Base-by-base conservation (phyloP, 53 echinoderm and acorn worm species). In the Apostichopus leukothele region DNA sequence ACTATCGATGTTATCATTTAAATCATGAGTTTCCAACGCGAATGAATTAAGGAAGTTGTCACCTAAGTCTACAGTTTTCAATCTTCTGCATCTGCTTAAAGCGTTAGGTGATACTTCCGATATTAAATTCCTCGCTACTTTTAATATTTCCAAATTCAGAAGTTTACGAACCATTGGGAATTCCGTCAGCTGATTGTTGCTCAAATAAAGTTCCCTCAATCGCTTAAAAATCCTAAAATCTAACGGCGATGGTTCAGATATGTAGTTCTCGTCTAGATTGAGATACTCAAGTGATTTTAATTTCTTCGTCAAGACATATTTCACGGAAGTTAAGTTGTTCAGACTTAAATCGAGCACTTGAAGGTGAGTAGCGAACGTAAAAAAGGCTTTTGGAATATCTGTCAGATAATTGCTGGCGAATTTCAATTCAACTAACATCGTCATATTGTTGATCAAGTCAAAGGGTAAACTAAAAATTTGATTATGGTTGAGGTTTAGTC, bases 151-250 rank as follows among this genome's bases (percentile, higher is more conserved):
- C 18, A 85, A 60, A 50, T 67, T 27, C 2, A 27, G 61, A 9
- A 85, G 66, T 4, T 85, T 85, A 16, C 67, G 63, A 27, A 85
- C 85, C 6, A 85, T 59, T 7, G 85, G 85, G 16, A 85, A 67
- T 60, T 63, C 50, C 5, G 63, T 85, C 9, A 85, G 66, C 21
- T 85, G 13, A 50, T 67, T 85, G 23, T 27, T 67, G 8, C 27
- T n/a, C 50, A 85, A 85, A 68, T 85, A 12, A 4, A 85, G 85
- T 85, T 68, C 61, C 13, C 16, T 85, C 50, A 85, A 14, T 9
- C 21, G 50, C 39, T 67, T 67, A 8, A 85, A 85, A 39, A n/a
- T 23, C 16, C 85, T 60, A 50, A 85, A 85, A 85, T 85, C 66
- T 18, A 85, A 67, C 11, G 85, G 85, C 27, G 67, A 85, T 67